Evolutionary conservation across 1,140 invertebrate species (phyloP), one percentile per base, ranked within the genome.

Genomic region (Coelopa frigida): DNA sequence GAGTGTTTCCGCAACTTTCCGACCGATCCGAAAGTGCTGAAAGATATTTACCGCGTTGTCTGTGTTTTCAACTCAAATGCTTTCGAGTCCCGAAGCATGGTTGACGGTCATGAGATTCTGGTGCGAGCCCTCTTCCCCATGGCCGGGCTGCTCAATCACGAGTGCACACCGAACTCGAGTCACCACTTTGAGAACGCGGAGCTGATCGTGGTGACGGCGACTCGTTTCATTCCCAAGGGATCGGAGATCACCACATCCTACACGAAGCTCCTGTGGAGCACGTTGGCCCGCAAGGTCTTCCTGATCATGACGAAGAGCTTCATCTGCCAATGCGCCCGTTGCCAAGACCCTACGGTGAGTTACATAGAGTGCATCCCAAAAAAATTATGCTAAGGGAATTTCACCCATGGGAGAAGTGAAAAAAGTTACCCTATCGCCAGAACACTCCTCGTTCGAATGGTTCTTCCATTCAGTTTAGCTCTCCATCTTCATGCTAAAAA

Each of bases 291-390:
- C 42, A 71, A 82, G 32, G 70, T 77, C 15, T 79, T 85, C 58
- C 71, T 89, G 4, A 72, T 68, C 40, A 72, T 74, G 47, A 86
- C 83, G 3, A 89, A 89, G 73, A 76, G 83, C 57, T 90, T 90
- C 61, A 68, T 73, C 23, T 90, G 87, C 58, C 64, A 65, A 11
- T 90, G 87, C 58, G 54, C 64, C 14, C 73, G 87, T 26, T 89
- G 87, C 59, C 61, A 68, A 26, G 86, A 89, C 70, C 77, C 79
- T 1, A 80, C 78, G 36, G 86, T 68, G 49, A 74, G 64, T 71
- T 33, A 14, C 8, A 8, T 8, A 29, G 27, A 8, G n/a, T 8
- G n/a, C n/a, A n/a, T n/a, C n/a, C n/a, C n/a, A n/a, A n/a, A n/a
- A n/a, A n/a, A n/a, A n/a, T n/a, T n/a, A n/a, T n/a, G n/a, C n/a